Evolutionary conservation across 2,888 invertebrate species (phyloP), one percentile per base, ranked within the genome.

Genomic region (Brachyptera putata): DNA sequence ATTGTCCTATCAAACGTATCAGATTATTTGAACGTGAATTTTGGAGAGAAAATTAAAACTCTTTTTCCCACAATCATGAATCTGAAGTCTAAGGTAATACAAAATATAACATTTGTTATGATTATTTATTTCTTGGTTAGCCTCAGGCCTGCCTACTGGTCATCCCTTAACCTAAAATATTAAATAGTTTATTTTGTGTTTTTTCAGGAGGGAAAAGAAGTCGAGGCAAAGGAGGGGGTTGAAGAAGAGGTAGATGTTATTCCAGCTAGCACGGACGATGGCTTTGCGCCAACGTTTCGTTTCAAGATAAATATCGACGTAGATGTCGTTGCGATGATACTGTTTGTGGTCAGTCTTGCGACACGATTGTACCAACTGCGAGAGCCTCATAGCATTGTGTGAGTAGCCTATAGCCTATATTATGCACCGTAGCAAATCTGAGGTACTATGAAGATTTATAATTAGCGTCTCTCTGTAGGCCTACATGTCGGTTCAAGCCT

Each of bases 361-460:
- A 91, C 93, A 24, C 81, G 96, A 67, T 81, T 95, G 70, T 93
- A 93, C 75, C 85, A 84, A 69, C 77, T 96, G 46, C 86, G 89
- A 66, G 84, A 91, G 71, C 96, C 96, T 1, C 82, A 82, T 64
- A 86, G 89, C 77, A 89, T 96, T 70, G 95, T 96, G 95, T 95
- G 82, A 85, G 92, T 84, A 63, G 56, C 62, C n/a, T n/a, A n/a
- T 84, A 63, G 56, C 62, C n/a, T n/a, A n/a, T n/a, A n/a, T n/a
- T n/a, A n/a, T n/a, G n/a, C n/a, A n/a, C n/a, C n/a, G n/a, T n/a
- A n/a, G n/a, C n/a, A n/a, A n/a, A n/a, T n/a, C n/a, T n/a, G n/a
- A n/a, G n/a, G n/a, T n/a, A n/a, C n/a, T n/a, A n/a, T n/a, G n/a
- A n/a, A n/a, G n/a, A n/a, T n/a, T n/a, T n/a, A n/a, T n/a, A n/a